Percentiles rank a stretch among this genome's conserved stretches.
These are phyloP conservation scores for Aurelia sp. DNA, from an alignment of 30 jellyfish, hydroid and myxozoan species.

Conservation along the genomic window DNA sequence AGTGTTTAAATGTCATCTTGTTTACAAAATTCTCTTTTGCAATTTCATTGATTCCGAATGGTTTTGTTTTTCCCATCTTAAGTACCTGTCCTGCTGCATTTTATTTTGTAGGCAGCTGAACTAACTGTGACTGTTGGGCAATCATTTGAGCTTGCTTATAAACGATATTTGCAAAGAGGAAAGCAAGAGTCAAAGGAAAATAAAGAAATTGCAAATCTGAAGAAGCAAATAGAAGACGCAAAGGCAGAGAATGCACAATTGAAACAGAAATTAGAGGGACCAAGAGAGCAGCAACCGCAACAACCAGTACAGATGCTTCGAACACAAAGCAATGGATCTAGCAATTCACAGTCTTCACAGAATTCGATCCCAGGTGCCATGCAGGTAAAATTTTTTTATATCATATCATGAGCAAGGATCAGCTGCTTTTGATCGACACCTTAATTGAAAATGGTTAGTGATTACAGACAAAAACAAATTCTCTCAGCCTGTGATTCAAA, in stretches of 20 bases:
- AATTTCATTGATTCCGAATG: no score
- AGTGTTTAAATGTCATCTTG: no score
- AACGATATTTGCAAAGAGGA: constrained; percentile 74
- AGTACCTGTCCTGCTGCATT: no score
- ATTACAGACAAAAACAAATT: no score
- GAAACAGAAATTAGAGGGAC: constrained; percentile 31
- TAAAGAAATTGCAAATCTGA: constrained; percentile 65
- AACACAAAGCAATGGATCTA: constrained; percentile 31
- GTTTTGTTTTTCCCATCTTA: no score
- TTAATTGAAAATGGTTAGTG: no score
- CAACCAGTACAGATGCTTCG: constrained; percentile 13
- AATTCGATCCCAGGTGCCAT: neutral
- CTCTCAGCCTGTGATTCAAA: no score
- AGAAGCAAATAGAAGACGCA: constrained; percentile 66
- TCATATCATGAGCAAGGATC: no score
- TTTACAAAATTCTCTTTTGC: no score
- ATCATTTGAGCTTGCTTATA: constrained; percentile 95
- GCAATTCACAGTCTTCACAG: neutral
- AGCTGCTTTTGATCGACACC: no score
- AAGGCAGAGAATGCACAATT: constrained; percentile 63
- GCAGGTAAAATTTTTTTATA: neutral
- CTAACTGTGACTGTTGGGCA: constrained; percentile 93
- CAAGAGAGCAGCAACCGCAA: constrained; percentile 2
- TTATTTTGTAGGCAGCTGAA: constrained; percentile 80
- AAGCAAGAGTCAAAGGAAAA: constrained; percentile 70